Conservation (phyloP, 2,888 invertebrate species). For the Plusia festucae region DNA sequence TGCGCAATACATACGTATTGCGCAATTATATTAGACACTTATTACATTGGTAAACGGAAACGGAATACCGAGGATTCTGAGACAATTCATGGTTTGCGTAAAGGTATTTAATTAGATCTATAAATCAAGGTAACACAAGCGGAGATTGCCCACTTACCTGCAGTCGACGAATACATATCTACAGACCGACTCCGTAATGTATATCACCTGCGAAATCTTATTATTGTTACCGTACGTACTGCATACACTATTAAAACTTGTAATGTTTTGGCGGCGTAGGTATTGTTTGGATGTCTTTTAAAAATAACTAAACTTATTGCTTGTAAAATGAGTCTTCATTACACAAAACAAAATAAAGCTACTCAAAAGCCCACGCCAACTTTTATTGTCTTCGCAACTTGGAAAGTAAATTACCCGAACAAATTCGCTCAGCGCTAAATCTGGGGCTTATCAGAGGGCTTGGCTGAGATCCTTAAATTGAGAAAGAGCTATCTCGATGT, state of each 20-base stretch:
- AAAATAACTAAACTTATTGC: slow-evolving; percentile 61
- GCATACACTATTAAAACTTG: slow-evolving; percentile 20
- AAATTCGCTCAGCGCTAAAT: slow-evolving; percentile 87
- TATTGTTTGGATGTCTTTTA: slow-evolving; percentile 27
- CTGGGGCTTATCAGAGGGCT: slow-evolving; percentile 84
- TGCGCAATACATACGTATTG: slow-evolving; percentile 27
- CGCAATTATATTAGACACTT: slow-evolving; percentile 41
- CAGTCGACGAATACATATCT: slow-evolving; percentile 61
- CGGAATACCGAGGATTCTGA: slow-evolving; percentile 68
- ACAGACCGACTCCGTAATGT: slow-evolving; percentile 25
- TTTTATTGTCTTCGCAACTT: slow-evolving; percentile 87
- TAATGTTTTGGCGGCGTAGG: neutral
- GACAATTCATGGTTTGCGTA: slow-evolving; percentile 79
- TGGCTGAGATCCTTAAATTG: slow-evolving; percentile 82
- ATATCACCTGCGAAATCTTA: slow-evolving; percentile 41
- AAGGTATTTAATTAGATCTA: slow-evolving; percentile 82
- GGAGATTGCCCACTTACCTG: slow-evolving; percentile 70
- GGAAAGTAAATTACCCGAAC: slow-evolving; percentile 87
- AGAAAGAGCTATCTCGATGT: slow-evolving; percentile 84
- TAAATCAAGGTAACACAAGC: slow-evolving; percentile 76
- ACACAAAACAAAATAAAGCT: slow-evolving; percentile 78
- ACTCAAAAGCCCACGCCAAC: slow-evolving; percentile 78
- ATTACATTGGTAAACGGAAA: slow-evolving; percentile 60
- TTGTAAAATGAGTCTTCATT: slow-evolving; percentile 78
- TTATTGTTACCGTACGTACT: slow-evolving; percentile 38